Evolutionary conservation across 2,888 invertebrate genomes (phyloP), one percentile per base, ranked within the genome.

Genomic region (Diarsia brunnea): DNA sequence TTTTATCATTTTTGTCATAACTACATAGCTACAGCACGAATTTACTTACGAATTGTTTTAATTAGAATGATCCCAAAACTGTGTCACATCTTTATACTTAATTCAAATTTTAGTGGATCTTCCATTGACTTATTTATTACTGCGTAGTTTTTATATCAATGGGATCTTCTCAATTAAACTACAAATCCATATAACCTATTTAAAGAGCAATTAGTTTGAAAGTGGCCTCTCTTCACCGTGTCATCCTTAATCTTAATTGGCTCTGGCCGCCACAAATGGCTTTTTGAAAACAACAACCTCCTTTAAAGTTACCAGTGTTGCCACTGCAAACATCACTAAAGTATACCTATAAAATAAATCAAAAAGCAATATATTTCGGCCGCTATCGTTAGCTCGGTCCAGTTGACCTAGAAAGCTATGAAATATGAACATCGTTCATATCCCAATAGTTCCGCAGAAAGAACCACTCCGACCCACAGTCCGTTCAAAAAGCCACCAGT

Each of bases 371-470:
- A 87, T 89, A 86, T 86, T 87, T 85, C 72, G 84, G 73, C 38
- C 66, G 80, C 82, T 88, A 88, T 88, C 90, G 83, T 85, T 84
- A 86, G 79, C 84, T 75, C 85, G 85, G 84, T 87, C 74, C 84
- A 81, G 84, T 86, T 88, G 89, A 87, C 86, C 89, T 89, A 87
- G 70, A 84, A 82, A 71, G 73, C 63, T 72, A 86, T 90, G 86
- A 90, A 89, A 88, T 89, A 91, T 89, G 85, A 84, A 85, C 86
- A 82, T 83, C 82, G 80, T 80, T 86, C 82, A 77, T 87, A 81
- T 86, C 78, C 81, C 84, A 84, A 74, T 87, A 86, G 81, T 78
- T 86, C 63, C 82, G 60, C 67, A 81, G 83, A 87, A 88, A 87
- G 84, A 77, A 79, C 82, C 73, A 47, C 73, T 53, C 74, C 75